Evolutionary conservation across 2,888 invertebrate genomes (phyloP).

Genomic region (Monopis laevigella): DNA sequence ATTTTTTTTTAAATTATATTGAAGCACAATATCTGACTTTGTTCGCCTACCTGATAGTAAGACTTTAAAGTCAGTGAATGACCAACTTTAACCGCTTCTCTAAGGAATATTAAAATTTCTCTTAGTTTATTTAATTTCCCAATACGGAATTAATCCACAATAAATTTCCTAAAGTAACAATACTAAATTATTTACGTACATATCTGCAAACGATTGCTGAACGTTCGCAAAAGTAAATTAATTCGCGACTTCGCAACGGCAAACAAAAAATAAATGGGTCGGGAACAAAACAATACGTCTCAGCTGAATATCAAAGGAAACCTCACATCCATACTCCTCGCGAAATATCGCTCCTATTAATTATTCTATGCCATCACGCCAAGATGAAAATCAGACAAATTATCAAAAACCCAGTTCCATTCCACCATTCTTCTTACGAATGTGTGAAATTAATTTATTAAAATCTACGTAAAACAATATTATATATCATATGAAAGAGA

Average conservation of each 20-base stretch:
- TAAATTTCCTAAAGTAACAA: constrained; percentile 21
- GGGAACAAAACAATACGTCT: constrained; percentile 38
- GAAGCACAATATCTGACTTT: too few species aligned
- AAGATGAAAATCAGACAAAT: constrained; percentile 28
- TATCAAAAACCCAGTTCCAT: constrained; percentile 17
- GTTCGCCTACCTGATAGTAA: too few species aligned
- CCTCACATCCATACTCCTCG: constrained; percentile 30
- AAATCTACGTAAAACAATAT: constrained; percentile 17
- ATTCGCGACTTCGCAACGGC: constrained; percentile 32
- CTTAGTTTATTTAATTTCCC: constrained; percentile 9
- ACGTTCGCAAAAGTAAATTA: constrained; percentile 44
- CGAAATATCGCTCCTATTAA: constrained; percentile 35
- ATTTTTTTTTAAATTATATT: too few species aligned
- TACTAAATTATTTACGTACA: constrained; percentile 34
- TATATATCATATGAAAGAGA: constrained; percentile 13
- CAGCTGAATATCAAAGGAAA: constrained; percentile 34
- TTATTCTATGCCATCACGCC: constrained; percentile 45
- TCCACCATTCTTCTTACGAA: constrained; percentile 15
- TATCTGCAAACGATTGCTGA: constrained; percentile 48
- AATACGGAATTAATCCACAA: constrained; percentile 14
- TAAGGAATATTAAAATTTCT: too few species aligned
- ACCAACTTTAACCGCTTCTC: too few species aligned
- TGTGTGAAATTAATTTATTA: constrained; percentile 18
- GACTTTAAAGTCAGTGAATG: too few species aligned
- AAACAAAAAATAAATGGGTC: constrained; percentile 43